Conservation (phyloP, 2,113 vertebrate genomes). For the Ailurus styani region DNA sequence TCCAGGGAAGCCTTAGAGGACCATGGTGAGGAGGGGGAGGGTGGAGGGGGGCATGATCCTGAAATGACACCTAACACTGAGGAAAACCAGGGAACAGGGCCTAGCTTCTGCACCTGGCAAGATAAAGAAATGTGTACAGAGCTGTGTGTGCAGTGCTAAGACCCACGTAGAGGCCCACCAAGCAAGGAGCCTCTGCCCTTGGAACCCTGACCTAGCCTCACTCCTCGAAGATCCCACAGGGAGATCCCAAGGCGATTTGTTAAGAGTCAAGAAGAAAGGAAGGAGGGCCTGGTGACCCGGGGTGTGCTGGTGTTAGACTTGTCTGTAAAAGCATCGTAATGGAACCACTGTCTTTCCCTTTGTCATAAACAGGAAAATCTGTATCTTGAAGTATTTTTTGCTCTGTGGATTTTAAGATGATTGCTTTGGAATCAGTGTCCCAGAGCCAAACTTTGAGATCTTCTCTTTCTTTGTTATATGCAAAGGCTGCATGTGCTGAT, state of each 20-base stretch:
- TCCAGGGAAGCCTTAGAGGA: not conserved
- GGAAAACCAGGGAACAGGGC: not conserved
- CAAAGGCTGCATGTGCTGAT: not conserved
- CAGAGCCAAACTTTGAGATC: not conserved
- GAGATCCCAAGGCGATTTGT: not conserved
- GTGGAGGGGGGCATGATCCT: rapidly evolving
- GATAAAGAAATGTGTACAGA: not conserved
- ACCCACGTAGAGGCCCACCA: too few species aligned
- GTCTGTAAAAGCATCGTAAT: not conserved
- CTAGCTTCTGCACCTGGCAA: not conserved
- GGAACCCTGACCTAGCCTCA: not conserved
- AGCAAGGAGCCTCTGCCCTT: not conserved
- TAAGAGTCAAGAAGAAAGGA: not conserved
- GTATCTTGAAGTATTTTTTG: not conserved
- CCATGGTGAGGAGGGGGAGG: not conserved
- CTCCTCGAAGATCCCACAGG: rapidly evolving
- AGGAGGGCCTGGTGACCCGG: rapidly evolving
- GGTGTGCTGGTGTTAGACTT: not conserved
- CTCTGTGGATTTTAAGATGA: not conserved
- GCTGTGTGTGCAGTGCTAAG: not conserved
- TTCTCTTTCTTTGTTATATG: not conserved
- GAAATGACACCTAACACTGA: not conserved
- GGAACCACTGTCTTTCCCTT: not conserved
- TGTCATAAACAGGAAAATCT: not conserved
- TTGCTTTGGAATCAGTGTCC: not conserved